A percentile compares a stretch with the other conserved stretches of the same genome.
Conservation (phyloP, 1,140 invertebrate species). For the Bradysia coprophila region DNA sequence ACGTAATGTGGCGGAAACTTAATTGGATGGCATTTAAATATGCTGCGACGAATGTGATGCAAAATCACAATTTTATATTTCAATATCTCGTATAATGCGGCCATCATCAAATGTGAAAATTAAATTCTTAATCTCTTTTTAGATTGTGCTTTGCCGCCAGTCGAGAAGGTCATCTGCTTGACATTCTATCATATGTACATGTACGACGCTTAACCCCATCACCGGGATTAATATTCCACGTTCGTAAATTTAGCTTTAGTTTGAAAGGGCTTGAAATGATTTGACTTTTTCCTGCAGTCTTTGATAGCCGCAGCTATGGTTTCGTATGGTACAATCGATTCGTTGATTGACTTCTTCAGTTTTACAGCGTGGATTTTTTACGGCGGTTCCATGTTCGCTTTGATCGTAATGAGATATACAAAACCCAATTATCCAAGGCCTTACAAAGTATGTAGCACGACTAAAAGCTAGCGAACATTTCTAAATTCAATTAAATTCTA, state of each 20-base stretch:
- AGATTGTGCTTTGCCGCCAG: constrained; percentile 89
- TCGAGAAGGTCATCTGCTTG: constrained; percentile 80
- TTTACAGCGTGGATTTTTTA: constrained; percentile 94
- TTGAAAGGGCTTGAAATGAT: no score
- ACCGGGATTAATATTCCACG: constrained; percentile 92
- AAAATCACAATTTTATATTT: no score
- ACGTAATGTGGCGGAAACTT: no score
- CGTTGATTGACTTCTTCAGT: constrained; percentile 87
- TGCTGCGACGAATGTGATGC: no score
- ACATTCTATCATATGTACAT: constrained; percentile 87
- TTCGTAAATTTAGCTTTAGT: constrained; percentile 30
- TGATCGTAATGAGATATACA: constrained; percentile 74
- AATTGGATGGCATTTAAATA: no score
- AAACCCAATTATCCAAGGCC: constrained; percentile 73
- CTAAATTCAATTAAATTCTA: background rate
- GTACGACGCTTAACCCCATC: constrained; percentile 78
- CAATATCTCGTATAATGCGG: no score
- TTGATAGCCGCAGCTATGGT: constrained; percentile 66
- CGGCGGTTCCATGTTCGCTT: constrained; percentile 69
- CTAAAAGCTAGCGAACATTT: background rate
- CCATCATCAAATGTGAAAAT: no score
- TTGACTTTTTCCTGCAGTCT: constrained; percentile 28
- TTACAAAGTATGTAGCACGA: constrained; percentile 42
- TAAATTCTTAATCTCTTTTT: constrained; percentile 8
- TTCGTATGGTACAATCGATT: constrained; percentile 71